phyloP scores from a whole-genome alignment of 1,140 invertebrate genomes.

The Pectinophora gossypiella region DNA sequence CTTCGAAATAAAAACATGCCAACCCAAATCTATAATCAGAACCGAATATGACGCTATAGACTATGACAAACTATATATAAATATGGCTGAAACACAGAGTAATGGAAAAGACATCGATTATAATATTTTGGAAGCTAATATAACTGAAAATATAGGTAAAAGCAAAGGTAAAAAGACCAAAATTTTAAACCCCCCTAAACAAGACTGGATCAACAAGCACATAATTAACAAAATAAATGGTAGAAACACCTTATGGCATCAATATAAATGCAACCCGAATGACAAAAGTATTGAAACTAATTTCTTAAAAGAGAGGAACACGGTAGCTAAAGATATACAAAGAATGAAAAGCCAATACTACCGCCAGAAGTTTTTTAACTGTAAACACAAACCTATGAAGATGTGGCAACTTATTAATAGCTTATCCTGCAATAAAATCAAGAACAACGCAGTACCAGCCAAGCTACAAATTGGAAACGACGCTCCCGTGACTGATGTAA shows the following conservation, averaged over 20 bases:
- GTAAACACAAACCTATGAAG: background rate
- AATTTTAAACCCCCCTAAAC: slow-evolving; percentile 12
- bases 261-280: background rate
- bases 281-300: background rate
- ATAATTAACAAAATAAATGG: slow-evolving; percentile 13
- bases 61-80: background rate
- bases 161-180: background rate
- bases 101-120: background rate
- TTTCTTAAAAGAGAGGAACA: background rate
- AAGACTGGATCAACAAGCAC: slow-evolving; percentile 21
- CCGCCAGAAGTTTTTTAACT: background rate
- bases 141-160: background rate
- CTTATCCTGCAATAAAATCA: slow-evolving; percentile 17
- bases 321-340: background rate
- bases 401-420: slow-evolving; percentile 18
- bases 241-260: slow-evolving; percentile 7
- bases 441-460: background rate
- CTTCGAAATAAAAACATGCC: background rate
- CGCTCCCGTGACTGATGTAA: slow-evolving; percentile 4
- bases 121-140: background rate
- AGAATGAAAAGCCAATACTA: background rate
- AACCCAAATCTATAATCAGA: background rate
- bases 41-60: background rate
- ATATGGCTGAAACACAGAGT: background rate
- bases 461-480: slow-evolving; percentile 4